A percentile compares a stretch with the other conserved stretches of the same genome.
phyloP scores from a whole-genome alignment of 1,140 invertebrate species.

The Drosophila biarmipes region DNA sequence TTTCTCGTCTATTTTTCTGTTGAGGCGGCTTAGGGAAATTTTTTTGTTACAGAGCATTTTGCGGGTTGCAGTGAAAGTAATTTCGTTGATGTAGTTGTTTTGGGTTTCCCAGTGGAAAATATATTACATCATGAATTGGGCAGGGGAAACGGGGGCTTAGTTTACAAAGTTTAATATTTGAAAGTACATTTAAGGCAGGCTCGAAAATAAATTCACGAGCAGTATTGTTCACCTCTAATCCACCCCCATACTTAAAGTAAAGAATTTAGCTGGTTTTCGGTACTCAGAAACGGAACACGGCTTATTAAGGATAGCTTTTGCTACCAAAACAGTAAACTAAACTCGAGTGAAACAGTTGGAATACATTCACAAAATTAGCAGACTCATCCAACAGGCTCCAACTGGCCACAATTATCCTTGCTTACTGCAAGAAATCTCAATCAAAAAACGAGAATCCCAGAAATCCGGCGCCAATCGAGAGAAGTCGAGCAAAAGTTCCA shows the following conservation, averaged over 20 bases:
- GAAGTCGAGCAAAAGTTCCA: conserved; percentile 27
- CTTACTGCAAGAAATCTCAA: conserved; percentile 19
- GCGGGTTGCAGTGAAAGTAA: conserved; percentile 35
- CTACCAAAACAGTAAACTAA: neutral
- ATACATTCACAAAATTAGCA: neutral
- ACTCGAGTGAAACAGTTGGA: neutral
- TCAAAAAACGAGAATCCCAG: conserved; percentile 8
- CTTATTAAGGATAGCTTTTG: neutral
- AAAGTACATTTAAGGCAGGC: neutral
- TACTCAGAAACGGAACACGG: neutral
- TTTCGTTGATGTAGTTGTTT: conserved; percentile 43
- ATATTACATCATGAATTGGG: neutral
- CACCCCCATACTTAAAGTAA: no score
- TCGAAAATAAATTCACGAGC: neutral
- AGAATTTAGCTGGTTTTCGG: neutral
- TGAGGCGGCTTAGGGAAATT: conserved; percentile 59
- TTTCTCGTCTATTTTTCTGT: conserved; percentile 14
- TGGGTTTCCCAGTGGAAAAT: conserved; percentile 1
- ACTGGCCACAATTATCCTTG: conserved; percentile 35
- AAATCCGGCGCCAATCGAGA: conserved; percentile 12
- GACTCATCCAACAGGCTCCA: neutral
- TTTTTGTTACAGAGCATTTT: conserved; percentile 14
- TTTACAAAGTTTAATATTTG: neutral
- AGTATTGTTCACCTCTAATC: neutral
- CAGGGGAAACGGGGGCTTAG: neutral